Evolutionary conservation across 2,113 vertebrate genomes (phyloP), one percentile per base, ranked within the genome.

Genomic region (Corythornis madagascariensis): DNA sequence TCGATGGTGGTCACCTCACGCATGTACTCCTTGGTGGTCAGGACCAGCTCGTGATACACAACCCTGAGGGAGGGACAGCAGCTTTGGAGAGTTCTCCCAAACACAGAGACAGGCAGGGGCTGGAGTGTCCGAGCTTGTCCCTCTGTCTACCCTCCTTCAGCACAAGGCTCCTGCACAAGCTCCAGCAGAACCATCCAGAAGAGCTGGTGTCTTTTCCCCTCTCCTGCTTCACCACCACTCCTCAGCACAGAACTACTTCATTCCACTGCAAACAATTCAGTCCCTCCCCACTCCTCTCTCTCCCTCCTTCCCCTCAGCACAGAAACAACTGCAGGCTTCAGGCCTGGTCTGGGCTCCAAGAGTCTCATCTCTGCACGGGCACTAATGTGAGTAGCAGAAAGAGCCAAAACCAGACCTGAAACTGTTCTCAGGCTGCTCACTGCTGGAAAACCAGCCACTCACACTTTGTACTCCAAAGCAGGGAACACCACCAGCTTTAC

Each of bases 11-110:
- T 99, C 95, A 99, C 99, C 85, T 99, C 99, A 3, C 99, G 97
- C 99, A 99, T 99, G 91, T 99, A 99, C 24, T 99, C 99, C 95
- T 99, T 99, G 28, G 99, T 99, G 83, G 99, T 99, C 89, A 99
- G 97, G 91, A 99, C 99, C 95, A 99, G 92, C 57, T 99, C 99
- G 0, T 99, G 99, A 91, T 99, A 99, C 18, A 99, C 99, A 16
- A 99, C 99, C 99, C 99, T 99, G 56, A 0, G 5, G 16, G 17
- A 75, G 47, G 47, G 47, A 86, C 14, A 75, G 38, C 31, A 40
- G 2, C 1, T 4, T 1, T 17, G 15, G 11, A 66, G 1, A 9
- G 7, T 0, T 19, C 16, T 25, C 38, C 25, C 52, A 42, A 61
- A 59, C 11, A 70, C 21, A 24, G 16, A 9, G 6, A 50, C 19